Evolutionary conservation across 2,888 invertebrate genomes (phyloP).

Genomic region (Halocaridina rubra): DNA sequence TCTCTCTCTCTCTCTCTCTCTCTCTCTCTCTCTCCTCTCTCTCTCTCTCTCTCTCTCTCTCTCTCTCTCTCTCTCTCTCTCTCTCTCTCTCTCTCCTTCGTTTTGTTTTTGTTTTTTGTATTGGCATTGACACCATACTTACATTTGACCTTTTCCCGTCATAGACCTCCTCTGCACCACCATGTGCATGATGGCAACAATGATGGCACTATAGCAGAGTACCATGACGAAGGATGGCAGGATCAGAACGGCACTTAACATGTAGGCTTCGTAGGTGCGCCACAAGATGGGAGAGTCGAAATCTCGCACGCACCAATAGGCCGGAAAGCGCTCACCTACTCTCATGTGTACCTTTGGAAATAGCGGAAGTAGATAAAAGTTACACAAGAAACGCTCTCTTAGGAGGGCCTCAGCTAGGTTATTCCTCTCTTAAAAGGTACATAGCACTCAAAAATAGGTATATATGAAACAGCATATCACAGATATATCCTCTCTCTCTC

Average conservation of each 20-base stretch:
- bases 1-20: neutral
- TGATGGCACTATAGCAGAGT: conserved; percentile 76
- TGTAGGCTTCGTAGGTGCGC: conserved; percentile 75
- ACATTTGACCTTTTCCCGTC: conserved; percentile 67
- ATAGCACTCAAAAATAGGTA: too few relatives aligned
- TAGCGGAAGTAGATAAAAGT: neutral
- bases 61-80: neutral
- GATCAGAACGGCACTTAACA: conserved; percentile 75
- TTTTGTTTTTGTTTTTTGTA: too few relatives aligned
- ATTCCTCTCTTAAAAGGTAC: too few relatives aligned
- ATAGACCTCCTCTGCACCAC: conserved; percentile 74
- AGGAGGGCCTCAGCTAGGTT: too few relatives aligned
- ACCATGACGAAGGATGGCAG: conserved; percentile 76
- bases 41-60: neutral
- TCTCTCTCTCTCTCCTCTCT: neutral
- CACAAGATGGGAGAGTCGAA: conserved; percentile 70
- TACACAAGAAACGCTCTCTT: too few relatives aligned
- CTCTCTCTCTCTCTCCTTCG: neutral
- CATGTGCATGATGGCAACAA: conserved; percentile 76
- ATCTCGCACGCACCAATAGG: conserved; percentile 75
- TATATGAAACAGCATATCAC: too few relatives aligned
- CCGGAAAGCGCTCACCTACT: conserved; percentile 69
- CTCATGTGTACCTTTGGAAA: conserved; percentile 67
- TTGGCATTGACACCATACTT: neutral
- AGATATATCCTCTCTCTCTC: too few relatives aligned